These are phyloP conservation scores for Glossosoma conforme DNA, from an alignment of 1,140 invertebrate genomes.

Conservation along the genomic window DNA sequence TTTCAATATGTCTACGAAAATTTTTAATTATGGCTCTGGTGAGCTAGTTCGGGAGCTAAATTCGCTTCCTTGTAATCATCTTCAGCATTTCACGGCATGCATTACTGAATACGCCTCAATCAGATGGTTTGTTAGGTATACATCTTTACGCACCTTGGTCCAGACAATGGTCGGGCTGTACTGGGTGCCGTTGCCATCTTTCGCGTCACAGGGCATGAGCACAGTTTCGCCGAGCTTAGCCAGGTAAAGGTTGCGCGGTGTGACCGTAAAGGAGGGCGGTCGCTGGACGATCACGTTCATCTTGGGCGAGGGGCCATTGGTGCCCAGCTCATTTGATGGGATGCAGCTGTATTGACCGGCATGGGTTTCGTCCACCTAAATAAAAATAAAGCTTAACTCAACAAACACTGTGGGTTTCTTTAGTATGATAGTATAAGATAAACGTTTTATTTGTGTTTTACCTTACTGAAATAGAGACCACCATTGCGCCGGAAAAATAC, in stretches of 20 bases:
- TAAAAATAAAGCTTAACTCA: slow-evolving; percentile 8
- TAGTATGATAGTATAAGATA: background rate
- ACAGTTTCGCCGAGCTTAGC: slow-evolving; percentile 74
- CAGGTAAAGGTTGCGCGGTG: slow-evolving; percentile 76
- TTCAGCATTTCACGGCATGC: too few species aligned
- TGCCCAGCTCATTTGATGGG: slow-evolving; percentile 85
- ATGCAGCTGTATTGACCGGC: slow-evolving; percentile 84
- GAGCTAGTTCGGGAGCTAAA: background rate
- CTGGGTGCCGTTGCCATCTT: slow-evolving; percentile 66
- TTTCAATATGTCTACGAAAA: too few species aligned
- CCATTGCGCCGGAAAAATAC: slow-evolving; percentile 83
- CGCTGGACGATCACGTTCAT: slow-evolving; percentile 88
- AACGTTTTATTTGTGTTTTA: slow-evolving; percentile 34
- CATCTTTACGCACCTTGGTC: slow-evolving; percentile 64
- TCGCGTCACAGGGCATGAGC: slow-evolving; percentile 79
- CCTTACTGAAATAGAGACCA: slow-evolving; percentile 76
- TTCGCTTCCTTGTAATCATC: background rate
- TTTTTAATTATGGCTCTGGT: too few species aligned
- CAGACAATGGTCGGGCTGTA: slow-evolving; percentile 76
- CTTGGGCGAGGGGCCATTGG: slow-evolving; percentile 73
- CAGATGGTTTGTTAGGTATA: background rate
- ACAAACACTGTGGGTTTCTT: background rate
- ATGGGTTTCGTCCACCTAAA: slow-evolving; percentile 67
- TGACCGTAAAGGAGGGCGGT: slow-evolving; percentile 70
- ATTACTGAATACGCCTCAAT: background rate